Base-by-base conservation (phyloP, 2,888 invertebrate genomes). In the Archaeoteleia sp. region DNA sequence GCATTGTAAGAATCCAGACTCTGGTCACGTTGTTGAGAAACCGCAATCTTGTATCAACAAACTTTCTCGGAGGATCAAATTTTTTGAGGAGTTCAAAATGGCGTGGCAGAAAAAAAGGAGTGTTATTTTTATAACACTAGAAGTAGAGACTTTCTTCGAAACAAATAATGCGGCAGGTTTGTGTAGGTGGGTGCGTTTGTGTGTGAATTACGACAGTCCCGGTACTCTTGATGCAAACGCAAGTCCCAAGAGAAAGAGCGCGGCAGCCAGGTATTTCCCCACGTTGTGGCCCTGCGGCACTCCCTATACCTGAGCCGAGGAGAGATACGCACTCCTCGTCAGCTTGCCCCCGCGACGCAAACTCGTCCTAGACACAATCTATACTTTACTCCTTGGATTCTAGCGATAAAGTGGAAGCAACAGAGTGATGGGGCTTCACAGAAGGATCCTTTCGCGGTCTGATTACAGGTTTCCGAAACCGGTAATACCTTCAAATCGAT, bases 401-500 rank as follows among this genome's bases (percentile, higher is more conserved):
- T 63, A 43, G 68, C 58, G 57, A 67, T 67, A 42, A 46, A 29
- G 25, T 14, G 27, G 35, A 43, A 23, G 57, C 34, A 10, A 34
- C 37, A 25, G n/a, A n/a, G 9, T 17, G 39, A 39, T 23, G 46
- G 34, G 15, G 37, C 32, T 54, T 55, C 54, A 40, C 48, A 68
- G 63, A 46, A 66, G 73, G 67, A 62, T 58, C 54, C 43, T 73
- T 55, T 60, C 72, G 69, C 70, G 72, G 67, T 57, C 74, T 71
- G 74, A 73, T 76, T 75, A 72, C 75, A 70, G 78, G 72, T 75
- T 78, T 74, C 61, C 73, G 65, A 61, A 77, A 78, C 77, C 57
- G 65, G 66, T 69, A 67, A 63, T 70, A 60, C 62, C 46, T 46
- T 48, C 53, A 68, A 66, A 67, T 65, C 62, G 66, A 62, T 34